These are phyloP conservation scores for Sinocyclocheilus rhinocerous DNA, from an alignment of 2,113 vertebrate species.

Conservation along the genomic window DNA sequence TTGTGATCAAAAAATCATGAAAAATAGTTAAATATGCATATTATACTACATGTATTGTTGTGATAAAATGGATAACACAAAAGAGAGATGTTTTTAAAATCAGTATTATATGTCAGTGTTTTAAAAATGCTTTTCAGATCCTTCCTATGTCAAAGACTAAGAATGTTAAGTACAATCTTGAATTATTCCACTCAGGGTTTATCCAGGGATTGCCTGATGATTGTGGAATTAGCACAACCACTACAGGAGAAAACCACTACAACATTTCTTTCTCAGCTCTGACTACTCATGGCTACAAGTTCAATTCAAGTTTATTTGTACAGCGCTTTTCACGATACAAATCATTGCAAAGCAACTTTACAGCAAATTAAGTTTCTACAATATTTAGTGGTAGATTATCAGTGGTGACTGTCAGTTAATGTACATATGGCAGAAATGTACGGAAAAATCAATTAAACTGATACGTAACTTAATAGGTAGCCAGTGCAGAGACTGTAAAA, in stretches of 20 bases:
- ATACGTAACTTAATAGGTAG: too few relatives aligned
- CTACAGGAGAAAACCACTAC: too few relatives aligned
- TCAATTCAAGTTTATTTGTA: too few relatives aligned
- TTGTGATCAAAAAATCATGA: not conserved
- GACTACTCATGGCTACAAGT: not conserved
- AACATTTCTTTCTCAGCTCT: conserved; percentile 1
- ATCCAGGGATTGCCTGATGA: conserved; percentile 16
- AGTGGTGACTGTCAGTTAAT: too few relatives aligned
- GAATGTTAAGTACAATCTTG: conserved; percentile 16
- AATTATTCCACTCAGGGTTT: conserved; percentile 19
- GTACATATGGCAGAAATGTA: too few relatives aligned
- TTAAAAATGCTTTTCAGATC: not conserved
- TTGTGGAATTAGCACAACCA: conserved; percentile 4
- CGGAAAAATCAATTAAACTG: too few relatives aligned
- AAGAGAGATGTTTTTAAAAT: not conserved
- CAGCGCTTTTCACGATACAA: too few relatives aligned
- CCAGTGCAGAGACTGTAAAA: too few relatives aligned
- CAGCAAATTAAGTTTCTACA: too few relatives aligned
- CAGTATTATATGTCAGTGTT: not conserved
- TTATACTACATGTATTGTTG: not conserved
- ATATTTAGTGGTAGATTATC: too few relatives aligned
- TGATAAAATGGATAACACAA: not conserved
- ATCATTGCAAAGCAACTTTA: too few relatives aligned
- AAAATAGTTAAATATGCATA: not conserved
- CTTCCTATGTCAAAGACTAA: not conserved